phyloP scores from a whole-genome alignment of 2,113 vertebrate species.

The Malaclemys terrapin region DNA sequence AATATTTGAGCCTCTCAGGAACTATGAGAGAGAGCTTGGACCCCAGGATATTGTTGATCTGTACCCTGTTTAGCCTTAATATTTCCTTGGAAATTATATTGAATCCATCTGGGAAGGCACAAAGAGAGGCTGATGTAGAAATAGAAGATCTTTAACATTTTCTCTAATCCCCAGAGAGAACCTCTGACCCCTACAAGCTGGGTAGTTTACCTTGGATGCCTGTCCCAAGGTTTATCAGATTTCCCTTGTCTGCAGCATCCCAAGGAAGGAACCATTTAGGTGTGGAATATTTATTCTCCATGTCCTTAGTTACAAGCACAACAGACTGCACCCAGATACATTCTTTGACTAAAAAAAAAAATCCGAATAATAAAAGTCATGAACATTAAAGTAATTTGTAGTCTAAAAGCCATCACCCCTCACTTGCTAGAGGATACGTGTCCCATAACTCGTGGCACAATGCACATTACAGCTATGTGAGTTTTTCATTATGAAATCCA shows the following conservation, averaged over 20 bases:
- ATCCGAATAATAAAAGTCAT: background rate
- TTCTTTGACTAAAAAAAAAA: background rate
- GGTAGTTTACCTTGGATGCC: conserved; percentile 24
- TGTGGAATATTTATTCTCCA: background rate
- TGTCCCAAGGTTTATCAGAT: conserved; percentile 49
- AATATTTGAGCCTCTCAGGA: background rate
- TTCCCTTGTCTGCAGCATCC: conserved; percentile 9
- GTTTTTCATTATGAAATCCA: conserved; percentile 45
- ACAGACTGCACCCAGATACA: conserved; percentile 8
- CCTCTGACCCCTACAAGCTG: background rate
- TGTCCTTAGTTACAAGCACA: background rate
- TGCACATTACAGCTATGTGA: background rate
- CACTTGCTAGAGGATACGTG: background rate
- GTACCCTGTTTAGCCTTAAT: background rate
- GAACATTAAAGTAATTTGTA: conserved; percentile 32
- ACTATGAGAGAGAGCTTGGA: conserved; percentile 7
- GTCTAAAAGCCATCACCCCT: conserved; percentile 4
- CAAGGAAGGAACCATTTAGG: background rate
- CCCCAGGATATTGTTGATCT: background rate
- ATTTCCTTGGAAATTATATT: background rate
- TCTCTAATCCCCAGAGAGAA: conserved; percentile 5
- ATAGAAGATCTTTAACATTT: conserved; percentile 39
- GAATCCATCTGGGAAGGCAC: background rate
- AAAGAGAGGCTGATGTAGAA: background rate
- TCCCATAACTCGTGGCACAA: background rate